Percentiles rank a stretch among this genome's conserved stretches.
Conservation (phyloP, 2,797 vertebrate genomes). For the Melanogrammus aeglefinus region DNA sequence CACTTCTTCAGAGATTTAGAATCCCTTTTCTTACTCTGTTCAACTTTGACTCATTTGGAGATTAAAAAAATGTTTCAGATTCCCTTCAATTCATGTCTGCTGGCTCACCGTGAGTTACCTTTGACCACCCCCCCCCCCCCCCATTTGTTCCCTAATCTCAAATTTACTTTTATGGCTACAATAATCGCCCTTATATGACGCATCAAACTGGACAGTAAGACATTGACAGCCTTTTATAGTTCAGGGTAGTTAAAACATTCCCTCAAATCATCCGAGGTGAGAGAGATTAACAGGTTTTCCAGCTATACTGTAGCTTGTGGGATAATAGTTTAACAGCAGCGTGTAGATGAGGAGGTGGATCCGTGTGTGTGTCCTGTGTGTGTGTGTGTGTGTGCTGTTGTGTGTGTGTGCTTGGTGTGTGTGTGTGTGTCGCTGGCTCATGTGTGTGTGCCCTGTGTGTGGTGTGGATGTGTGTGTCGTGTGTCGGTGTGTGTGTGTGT, state of each 20-base stretch:
- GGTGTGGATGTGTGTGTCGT: no score
- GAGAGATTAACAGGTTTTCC: neutral
- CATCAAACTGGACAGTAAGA: neutral
- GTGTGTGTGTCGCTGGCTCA: no score
- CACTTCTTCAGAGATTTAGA: constrained; percentile 41
- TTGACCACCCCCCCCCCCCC: neutral
- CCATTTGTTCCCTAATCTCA: no score
- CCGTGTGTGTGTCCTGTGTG: neutral
- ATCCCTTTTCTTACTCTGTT: constrained; percentile 18
- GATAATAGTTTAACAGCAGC: no score
- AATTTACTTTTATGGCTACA: neutral
- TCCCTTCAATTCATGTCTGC: constrained; percentile 32
- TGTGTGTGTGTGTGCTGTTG: neutral
- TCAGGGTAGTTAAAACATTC: neutral
- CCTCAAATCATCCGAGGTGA: neutral
- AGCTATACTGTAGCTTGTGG: no score
- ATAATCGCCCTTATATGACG: neutral
- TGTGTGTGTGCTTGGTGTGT: neutral
- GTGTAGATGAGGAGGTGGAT: neutral
- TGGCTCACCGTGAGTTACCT: neutral
- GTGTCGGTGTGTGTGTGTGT: neutral
- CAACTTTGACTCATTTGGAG: constrained; percentile 32
- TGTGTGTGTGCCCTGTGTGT: neutral
- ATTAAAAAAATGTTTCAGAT: constrained; percentile 41
- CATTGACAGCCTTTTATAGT: neutral